These are phyloP conservation scores for Eupithecia subumbrata DNA, from an alignment of 2,888 invertebrate genomes.

Conservation along the genomic window DNA sequence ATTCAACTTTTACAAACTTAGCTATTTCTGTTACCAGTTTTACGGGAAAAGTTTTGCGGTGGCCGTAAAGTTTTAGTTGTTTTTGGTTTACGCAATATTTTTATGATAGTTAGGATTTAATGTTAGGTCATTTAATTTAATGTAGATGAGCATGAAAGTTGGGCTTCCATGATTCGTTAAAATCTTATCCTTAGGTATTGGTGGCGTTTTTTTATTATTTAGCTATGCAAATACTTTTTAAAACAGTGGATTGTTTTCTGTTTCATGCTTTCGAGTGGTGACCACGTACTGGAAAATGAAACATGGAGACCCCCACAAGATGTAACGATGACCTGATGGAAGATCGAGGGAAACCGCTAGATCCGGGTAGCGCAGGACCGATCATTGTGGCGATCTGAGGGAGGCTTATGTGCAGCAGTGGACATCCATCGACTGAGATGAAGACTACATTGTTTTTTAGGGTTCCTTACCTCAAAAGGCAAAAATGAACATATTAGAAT, in stretches of 20 bases:
- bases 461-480: no score
- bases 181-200: neutral
- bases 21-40: constrained; percentile 25
- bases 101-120: constrained; percentile 7
- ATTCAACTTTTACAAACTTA: constrained; percentile 31
- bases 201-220: neutral
- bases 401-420: no score
- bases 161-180: neutral
- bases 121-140: constrained; percentile 6
- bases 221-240: neutral
- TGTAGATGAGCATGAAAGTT: constrained; percentile 3
- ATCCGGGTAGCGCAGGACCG: no score
- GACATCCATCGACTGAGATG: no score
- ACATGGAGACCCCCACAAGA: no score
- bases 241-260: neutral
- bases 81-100: constrained; percentile 23
- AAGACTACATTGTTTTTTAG: no score
- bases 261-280: neutral
- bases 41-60: constrained; percentile 22
- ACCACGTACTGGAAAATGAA: no score
- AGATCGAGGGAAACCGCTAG: no score
- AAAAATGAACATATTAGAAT: no score
- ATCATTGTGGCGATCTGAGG: no score
- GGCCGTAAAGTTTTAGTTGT: constrained; percentile 30
- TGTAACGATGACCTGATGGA: no score